Percentiles rank a stretch among this genome's conserved stretches.
These are phyloP conservation scores for Eubasilissa regina DNA, from an alignment of 1,140 invertebrate genomes.

Conservation along the genomic window DNA sequence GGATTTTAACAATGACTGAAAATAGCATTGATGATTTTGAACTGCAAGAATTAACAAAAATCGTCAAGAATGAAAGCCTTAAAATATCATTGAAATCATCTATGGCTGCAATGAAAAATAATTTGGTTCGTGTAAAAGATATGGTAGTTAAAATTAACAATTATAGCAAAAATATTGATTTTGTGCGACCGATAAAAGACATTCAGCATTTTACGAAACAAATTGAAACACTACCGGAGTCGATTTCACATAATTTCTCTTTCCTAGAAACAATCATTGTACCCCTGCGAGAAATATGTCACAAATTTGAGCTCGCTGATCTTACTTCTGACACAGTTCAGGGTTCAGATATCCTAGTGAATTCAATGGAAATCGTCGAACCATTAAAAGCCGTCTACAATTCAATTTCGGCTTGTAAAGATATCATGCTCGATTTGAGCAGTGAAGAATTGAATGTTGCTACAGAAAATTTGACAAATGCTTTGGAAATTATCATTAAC, in stretches of 20 bases:
- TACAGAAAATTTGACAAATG: background rate
- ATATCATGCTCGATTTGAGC: background rate
- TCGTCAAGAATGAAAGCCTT: slow-evolving; percentile 46
- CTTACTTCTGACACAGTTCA: slow-evolving; percentile 29
- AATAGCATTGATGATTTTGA: slow-evolving; percentile 56
- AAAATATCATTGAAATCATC: slow-evolving; percentile 51
- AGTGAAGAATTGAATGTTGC: background rate
- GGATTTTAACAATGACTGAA: slow-evolving; percentile 62
- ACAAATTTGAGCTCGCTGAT: slow-evolving; percentile 54
- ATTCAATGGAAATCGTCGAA: slow-evolving; percentile 39
- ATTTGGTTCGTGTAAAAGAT: slow-evolving; percentile 64
- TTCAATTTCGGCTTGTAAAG: background rate
- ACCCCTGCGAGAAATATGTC: slow-evolving; percentile 55
- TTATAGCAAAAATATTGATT: slow-evolving; percentile 49
- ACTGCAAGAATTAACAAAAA: slow-evolving; percentile 34
- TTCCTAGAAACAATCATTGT: slow-evolving; percentile 53
- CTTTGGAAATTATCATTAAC: slow-evolving; percentile 7
- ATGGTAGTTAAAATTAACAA: slow-evolving; percentile 63
- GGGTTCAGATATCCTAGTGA: slow-evolving; percentile 7
- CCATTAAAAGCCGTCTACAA: slow-evolving; percentile 26
- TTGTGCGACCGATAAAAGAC: slow-evolving; percentile 54
- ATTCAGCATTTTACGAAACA: slow-evolving; percentile 56
- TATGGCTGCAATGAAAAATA: slow-evolving; percentile 44
- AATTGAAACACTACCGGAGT: slow-evolving; percentile 51
- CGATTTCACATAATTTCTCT: slow-evolving; percentile 34